Evolutionary conservation across 2,888 invertebrate genomes (phyloP).

Genomic region (Harpalus rubripes): DNA sequence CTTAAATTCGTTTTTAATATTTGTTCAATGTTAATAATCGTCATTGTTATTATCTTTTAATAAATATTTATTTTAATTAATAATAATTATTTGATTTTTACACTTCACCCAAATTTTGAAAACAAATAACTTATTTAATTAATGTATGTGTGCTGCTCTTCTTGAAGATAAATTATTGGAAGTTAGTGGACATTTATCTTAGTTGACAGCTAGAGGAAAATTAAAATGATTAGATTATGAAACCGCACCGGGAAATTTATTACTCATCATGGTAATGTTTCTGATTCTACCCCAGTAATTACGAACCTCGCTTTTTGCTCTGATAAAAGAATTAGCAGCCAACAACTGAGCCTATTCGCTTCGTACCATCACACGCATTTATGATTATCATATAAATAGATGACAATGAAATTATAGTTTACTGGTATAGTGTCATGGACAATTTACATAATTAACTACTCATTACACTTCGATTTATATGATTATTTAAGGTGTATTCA

Average conservation of each 20-base stretch:
- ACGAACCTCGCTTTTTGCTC: not conserved
- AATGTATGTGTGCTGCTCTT: not conserved
- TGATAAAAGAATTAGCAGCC: not conserved
- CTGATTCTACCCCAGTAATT: slow-evolving; percentile 20
- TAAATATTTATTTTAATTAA: no score
- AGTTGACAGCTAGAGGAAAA: slow-evolving; percentile 29
- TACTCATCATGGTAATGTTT: slow-evolving; percentile 39
- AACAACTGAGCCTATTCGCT: not conserved
- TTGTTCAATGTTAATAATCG: no score
- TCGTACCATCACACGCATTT: not conserved
- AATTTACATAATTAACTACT: not conserved
- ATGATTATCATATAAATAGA: not conserved
- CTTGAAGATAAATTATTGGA: slow-evolving; percentile 36
- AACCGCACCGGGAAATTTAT: slow-evolving; percentile 34
- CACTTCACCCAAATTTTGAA: no score
- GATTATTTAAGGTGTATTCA: no score
- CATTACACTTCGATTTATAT: not conserved
- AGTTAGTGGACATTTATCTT: slow-evolving; percentile 46
- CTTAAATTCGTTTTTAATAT: no score
- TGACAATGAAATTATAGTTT: not conserved
- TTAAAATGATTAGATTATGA: slow-evolving; percentile 46
- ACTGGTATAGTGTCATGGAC: not conserved
- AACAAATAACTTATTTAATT: not conserved
- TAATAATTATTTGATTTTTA: no score
- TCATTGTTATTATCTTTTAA: no score